Base-by-base conservation (phyloP, 2,888 invertebrate genomes). In the Nemotelus nigrinus region DNA sequence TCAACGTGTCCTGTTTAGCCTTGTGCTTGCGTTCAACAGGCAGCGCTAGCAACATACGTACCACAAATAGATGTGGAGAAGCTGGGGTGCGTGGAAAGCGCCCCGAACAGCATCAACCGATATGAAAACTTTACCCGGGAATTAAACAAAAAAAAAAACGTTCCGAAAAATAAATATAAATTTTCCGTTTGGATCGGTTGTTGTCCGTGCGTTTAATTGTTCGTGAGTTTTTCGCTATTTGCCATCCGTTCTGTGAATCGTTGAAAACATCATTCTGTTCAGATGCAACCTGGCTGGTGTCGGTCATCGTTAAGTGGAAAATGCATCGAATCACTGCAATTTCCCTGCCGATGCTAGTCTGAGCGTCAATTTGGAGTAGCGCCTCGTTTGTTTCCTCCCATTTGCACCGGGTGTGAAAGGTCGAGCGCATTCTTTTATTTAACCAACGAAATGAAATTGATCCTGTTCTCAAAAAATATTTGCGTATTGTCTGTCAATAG, bases 371-470 rank as follows among this genome's bases (percentile, higher is more conserved):
- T 43, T 48, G 55, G 6, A 55, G n/a, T 48, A 39, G 45, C 67
- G 25, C 48, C 10, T 72, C 50, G 55, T 44, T 72, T 72, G n/a
- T 43, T 41, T 5, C 44, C 6, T 7, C 43, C 53, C 53, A 25
- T 53, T 5, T 3, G n/a, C 43, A 4, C 41, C 6, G n/a, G 39
- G 63, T 7, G 63, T 25, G 48, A 44, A 65, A 65, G 60, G 39
- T 8, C 57, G 43, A 63, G 63, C 10, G n/a, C 48, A 65, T 48
- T 7, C 65, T 64, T 79, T 76, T 78, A 76, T 77, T 79, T 77
- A 71, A 76, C 57, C 70, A 77, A 53, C 77, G 60, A 77, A 79
- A 64, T 78, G 77, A 77, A 79, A 79, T 77, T 72, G 76, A 76
- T 79, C 75, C 67, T 77, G 58, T 77, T 67, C 50, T 58, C 74